Conservation (phyloP, 2,113 vertebrate species). For the Datnioides undecimradiatus region DNA sequence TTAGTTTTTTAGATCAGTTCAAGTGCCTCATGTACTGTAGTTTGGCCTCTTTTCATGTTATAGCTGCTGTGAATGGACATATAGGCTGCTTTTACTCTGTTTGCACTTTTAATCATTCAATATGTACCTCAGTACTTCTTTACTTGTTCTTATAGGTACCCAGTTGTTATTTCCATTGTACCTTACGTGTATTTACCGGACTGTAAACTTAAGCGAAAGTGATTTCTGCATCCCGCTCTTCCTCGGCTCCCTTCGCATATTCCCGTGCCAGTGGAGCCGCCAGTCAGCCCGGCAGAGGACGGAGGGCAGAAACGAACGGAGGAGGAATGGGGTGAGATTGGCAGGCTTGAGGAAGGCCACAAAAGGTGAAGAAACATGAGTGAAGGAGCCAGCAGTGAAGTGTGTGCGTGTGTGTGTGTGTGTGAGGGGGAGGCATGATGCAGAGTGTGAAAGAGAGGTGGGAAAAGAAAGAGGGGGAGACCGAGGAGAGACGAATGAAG, state of each 20-base stretch:
- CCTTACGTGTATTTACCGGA: not conserved
- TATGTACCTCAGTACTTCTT: not conserved
- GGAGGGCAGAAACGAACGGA: conserved; percentile 25
- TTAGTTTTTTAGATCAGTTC: not conserved
- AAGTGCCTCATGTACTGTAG: too few relatives aligned
- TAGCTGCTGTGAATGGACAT: not conserved
- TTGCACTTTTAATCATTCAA: not conserved
- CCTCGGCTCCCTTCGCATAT: conserved; percentile 6
- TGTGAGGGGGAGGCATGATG: conserved; percentile 5
- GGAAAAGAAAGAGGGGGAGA: conserved; percentile 51
- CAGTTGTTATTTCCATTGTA: not conserved
- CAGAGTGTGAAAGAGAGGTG: conserved; percentile 46
- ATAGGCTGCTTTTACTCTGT: not conserved
- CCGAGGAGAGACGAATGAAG: conserved; percentile 60
- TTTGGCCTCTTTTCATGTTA: not conserved
- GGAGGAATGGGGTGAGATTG: conserved; percentile 49
- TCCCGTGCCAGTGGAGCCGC: conserved; percentile 19
- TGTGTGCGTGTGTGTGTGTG: not conserved
- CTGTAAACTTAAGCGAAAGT: not conserved
- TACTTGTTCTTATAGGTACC: not conserved
- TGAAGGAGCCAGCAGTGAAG: conserved; percentile 38
- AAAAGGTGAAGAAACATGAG: conserved; percentile 60
- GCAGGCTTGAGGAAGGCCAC: conserved; percentile 53
- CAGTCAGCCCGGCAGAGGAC: conserved; percentile 47
- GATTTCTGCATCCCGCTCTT: not conserved